A percentile compares a stretch with the other conserved stretches of the same genome.
Evolutionary conservation across 2,113 vertebrate species (phyloP).

Genomic region (Micromys minutus): DNA sequence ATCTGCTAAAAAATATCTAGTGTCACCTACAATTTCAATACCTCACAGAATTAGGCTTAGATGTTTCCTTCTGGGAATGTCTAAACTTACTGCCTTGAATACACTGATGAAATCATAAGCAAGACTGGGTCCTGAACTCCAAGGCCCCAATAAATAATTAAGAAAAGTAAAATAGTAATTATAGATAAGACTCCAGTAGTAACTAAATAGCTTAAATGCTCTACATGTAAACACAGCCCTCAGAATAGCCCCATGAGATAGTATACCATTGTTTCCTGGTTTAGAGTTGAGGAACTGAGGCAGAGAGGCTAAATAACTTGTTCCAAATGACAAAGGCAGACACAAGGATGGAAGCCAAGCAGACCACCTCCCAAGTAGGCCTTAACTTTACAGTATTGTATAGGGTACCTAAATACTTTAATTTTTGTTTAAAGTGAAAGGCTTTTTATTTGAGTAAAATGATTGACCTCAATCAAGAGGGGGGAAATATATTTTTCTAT

Average conservation of each 20-base stretch:
- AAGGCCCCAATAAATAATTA: constrained; percentile 33
- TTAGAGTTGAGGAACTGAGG: not conserved
- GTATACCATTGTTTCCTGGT: not conserved
- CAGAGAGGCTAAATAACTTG: not conserved
- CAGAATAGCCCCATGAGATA: not conserved
- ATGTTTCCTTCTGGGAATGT: constrained; percentile 46
- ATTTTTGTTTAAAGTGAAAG: constrained; percentile 4
- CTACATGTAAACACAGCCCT: not conserved
- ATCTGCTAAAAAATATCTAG: constrained; percentile 8
- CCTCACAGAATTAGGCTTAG: not conserved
- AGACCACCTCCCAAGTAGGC: not conserved
- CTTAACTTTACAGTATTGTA: not conserved
- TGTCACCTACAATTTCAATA: constrained; percentile 4
- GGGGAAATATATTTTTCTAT: not conserved
- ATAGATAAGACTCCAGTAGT: not conserved
- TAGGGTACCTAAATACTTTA: not conserved
- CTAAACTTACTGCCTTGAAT: constrained; percentile 1
- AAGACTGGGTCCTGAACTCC: not conserved
- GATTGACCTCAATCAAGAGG: not conserved
- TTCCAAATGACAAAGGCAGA: not conserved
- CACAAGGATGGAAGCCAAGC: not conserved
- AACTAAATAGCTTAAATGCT: not conserved
- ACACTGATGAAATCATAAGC: constrained; percentile 26
- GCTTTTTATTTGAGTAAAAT: constrained; percentile 52
- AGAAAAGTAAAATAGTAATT: not conserved